Evolutionary conservation across 35 echinoderm and acorn worm species (phyloP).

Genomic region (Acanthaster planci): DNA sequence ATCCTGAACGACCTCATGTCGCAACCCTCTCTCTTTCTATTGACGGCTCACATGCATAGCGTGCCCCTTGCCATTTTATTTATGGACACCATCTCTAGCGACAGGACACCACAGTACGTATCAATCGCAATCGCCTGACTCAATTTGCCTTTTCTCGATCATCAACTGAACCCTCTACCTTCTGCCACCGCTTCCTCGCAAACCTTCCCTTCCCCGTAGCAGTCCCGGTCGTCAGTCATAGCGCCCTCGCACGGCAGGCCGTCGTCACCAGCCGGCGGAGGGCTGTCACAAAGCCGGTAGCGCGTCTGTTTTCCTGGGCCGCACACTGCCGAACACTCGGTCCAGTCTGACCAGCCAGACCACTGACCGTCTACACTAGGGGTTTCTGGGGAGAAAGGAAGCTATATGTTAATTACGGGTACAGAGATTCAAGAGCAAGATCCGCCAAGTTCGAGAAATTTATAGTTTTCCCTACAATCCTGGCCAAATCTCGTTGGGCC

Average conservation of each 20-base stretch:
- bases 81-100: too few relatives aligned
- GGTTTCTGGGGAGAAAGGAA: not conserved
- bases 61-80: too few relatives aligned
- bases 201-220: not conserved
- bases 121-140: too few relatives aligned
- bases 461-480: too few relatives aligned
- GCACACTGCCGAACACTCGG: constrained; percentile 45
- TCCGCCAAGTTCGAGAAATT: too few relatives aligned
- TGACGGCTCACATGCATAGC: too few relatives aligned
- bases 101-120: too few relatives aligned
- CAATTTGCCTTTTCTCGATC: not conserved
- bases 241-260: constrained; percentile 13
- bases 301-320: constrained; percentile 43
- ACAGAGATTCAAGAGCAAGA: too few relatives aligned
- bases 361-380: constrained; percentile 41
- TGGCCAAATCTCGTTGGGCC: too few relatives aligned
- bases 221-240: constrained; percentile 3
- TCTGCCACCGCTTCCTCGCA: not conserved
- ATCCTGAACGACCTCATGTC: too few relatives aligned
- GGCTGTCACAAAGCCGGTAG: constrained; percentile 40
- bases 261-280: constrained; percentile 29
- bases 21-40: too few relatives aligned
- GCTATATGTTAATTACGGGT: too few relatives aligned
- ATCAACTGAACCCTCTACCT: not conserved
- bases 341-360: constrained; percentile 55